Conservation (phyloP, 2,113 vertebrate species). For the Delphinus delphis region DNA sequence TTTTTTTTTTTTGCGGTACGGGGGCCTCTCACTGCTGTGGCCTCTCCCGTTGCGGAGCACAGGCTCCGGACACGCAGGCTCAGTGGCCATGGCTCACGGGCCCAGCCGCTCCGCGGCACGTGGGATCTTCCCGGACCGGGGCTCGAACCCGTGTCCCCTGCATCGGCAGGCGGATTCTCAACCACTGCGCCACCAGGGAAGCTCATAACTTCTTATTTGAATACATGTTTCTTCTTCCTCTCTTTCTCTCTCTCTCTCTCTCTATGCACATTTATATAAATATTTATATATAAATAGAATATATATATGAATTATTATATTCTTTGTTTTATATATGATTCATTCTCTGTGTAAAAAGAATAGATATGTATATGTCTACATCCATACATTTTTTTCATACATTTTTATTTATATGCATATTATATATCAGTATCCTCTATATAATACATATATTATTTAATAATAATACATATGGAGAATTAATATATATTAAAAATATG, state of each 20-base stretch:
- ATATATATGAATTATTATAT: not conserved
- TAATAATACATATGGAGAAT: not conserved
- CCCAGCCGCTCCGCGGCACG: no score
- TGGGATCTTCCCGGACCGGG: no score
- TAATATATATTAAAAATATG: not conserved
- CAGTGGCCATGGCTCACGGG: no score
- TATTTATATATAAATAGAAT: not conserved
- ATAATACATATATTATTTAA: not conserved
- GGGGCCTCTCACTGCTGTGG: no score
- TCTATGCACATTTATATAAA: not conserved
- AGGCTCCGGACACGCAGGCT: no score
- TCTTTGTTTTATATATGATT: not conserved
- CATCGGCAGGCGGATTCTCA: no score
- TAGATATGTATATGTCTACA: not conserved
- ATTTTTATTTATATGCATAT: not conserved
- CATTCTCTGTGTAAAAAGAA: not conserved
- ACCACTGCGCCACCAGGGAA: no score
- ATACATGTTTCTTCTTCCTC: not conserved
- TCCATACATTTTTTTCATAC: not conserved
- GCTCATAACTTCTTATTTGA: not conserved
- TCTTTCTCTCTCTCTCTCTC: not conserved
- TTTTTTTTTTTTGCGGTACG: no score
- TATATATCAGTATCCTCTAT: not conserved
- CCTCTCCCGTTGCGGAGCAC: no score
- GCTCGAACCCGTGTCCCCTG: accelerated